Evolutionary conservation across 2,888 invertebrate species (phyloP).

Genomic region (Lutraria lutraria): DNA sequence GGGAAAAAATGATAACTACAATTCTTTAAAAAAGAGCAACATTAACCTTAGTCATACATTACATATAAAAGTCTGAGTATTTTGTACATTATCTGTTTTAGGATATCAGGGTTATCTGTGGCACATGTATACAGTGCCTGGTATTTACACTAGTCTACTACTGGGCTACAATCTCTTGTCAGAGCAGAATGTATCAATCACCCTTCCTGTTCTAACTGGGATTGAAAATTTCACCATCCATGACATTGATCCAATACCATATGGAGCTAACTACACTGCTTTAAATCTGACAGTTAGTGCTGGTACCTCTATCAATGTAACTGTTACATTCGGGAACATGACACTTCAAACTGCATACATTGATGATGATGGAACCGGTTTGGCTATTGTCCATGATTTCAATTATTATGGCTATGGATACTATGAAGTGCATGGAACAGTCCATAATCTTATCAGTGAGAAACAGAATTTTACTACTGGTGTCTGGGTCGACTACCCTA

Average conservation of each 20-base stretch:
- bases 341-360: slow-evolving; percentile 51
- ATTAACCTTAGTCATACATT: too few relatives aligned
- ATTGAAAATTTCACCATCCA: slow-evolving; percentile 55
- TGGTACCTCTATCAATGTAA: slow-evolving; percentile 53
- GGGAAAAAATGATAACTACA: too few relatives aligned
- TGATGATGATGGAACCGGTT: slow-evolving; percentile 39
- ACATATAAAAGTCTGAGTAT: too few relatives aligned
- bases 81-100: not conserved
- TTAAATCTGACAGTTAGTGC: slow-evolving; percentile 51
- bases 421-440: slow-evolving; percentile 49
- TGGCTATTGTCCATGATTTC: slow-evolving; percentile 43
- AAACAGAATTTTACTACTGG: slow-evolving; percentile 41
- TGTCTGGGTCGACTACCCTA: slow-evolving; percentile 67
- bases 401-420: slow-evolving; percentile 52
- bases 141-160: slow-evolving; percentile 43
- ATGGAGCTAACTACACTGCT: slow-evolving; percentile 37
- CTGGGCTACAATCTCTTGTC: slow-evolving; percentile 56
- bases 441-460: slow-evolving; percentile 59
- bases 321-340: slow-evolving; percentile 50
- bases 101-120: slow-evolving; percentile 52
- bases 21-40: too few relatives aligned
- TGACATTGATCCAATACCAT: slow-evolving; percentile 57
- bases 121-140: slow-evolving; percentile 50
- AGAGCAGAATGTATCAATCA: slow-evolving; percentile 27
- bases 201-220: slow-evolving; percentile 38